Conservation (phyloP, 2,797 vertebrate genomes). For the Myotis planiceps region DNA sequence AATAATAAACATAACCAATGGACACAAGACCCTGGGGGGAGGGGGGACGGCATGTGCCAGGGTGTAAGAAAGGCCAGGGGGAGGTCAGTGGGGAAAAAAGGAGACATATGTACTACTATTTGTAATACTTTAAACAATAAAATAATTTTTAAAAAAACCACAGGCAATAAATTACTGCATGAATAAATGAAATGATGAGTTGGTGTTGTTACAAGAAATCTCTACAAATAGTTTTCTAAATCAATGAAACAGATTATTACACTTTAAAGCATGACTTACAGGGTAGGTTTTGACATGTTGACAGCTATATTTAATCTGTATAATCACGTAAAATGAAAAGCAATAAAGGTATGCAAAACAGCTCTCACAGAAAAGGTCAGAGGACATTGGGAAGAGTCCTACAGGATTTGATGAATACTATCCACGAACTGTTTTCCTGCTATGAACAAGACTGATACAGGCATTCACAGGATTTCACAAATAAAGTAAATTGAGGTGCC, state of each 20-base stretch:
- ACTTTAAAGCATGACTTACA: neutral
- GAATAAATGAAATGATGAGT: neutral
- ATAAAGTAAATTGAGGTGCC: constrained; percentile 12
- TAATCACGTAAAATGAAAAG: neutral
- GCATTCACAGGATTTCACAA: neutral
- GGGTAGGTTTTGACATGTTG: neutral
- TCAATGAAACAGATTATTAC: neutral
- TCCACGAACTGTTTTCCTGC: neutral
- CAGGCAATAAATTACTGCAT: neutral
- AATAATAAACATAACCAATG: neutral
- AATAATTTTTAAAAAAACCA: neutral
- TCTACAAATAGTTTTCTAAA: neutral
- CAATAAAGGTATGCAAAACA: neutral
- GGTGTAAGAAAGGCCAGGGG: too few relatives aligned
- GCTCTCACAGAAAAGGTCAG: neutral
- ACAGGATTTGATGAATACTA: neutral
- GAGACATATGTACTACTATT: too few relatives aligned
- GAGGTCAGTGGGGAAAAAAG: too few relatives aligned
- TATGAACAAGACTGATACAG: neutral
- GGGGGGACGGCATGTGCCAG: too few relatives aligned
- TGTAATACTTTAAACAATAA: too few relatives aligned
- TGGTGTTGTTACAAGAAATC: neutral
- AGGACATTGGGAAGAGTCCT: fast-evolving
- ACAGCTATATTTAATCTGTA: neutral
- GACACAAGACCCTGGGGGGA: too few relatives aligned